These are phyloP conservation scores for Manis crassicaudata DNA, from an alignment of 2,797 vertebrate species.

Conservation along the genomic window DNA sequence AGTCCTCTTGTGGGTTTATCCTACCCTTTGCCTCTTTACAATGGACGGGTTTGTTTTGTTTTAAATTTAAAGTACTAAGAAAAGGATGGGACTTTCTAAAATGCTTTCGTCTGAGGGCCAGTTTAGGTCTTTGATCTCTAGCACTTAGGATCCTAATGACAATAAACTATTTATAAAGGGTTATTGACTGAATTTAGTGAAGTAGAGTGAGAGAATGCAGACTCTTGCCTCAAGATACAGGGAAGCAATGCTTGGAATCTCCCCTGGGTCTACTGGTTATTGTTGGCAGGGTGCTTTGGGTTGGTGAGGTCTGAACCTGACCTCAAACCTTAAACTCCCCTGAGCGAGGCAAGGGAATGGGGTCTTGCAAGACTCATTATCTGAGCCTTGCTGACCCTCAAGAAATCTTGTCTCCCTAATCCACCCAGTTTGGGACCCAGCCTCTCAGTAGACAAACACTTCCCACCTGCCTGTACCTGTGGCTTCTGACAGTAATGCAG, in stretches of 20 bases:
- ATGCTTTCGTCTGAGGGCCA: conserved; percentile 7
- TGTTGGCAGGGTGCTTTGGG: not conserved
- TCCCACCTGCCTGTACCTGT: not conserved
- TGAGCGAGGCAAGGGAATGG: not conserved
- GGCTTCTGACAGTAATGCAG: not conserved
- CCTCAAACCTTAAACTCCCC: not conserved
- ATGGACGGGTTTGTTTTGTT: not conserved
- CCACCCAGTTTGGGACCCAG: not conserved
- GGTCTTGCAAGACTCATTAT: not conserved
- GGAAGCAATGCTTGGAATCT: not conserved
- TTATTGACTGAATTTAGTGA: conserved; percentile 53
- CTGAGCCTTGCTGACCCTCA: not conserved
- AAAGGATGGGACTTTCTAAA: conserved; percentile 32
- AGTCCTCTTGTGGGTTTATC: not conserved
- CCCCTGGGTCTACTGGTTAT: not conserved
- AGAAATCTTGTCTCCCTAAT: not conserved
- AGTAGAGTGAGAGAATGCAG: not conserved
- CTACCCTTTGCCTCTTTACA: not conserved
- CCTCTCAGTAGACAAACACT: not conserved
- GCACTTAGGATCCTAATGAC: conserved; percentile 53
- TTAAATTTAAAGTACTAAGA: conserved; percentile 31
- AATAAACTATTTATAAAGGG: conserved; percentile 69
- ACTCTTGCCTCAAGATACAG: not conserved
- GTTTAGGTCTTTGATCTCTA: conserved; percentile 49
- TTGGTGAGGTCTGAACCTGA: not conserved